Conservation (phyloP, 2,113 vertebrate species). For the Nothobranchius furzeri region DNA sequence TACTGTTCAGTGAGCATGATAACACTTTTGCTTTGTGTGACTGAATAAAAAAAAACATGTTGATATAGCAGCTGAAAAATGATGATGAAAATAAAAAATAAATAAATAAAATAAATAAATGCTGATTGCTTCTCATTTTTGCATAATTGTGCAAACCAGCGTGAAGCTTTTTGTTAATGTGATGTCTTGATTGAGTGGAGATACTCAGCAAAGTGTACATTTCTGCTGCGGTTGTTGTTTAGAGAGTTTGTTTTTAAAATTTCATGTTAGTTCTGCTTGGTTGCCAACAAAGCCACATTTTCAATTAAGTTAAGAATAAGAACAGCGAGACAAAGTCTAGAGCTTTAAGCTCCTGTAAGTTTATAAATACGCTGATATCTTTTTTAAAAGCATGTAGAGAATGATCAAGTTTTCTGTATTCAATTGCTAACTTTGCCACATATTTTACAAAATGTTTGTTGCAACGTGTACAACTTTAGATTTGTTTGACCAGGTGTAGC, state of each 20-base stretch:
- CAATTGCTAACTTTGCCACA: too few relatives aligned
- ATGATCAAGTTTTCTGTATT: too few relatives aligned
- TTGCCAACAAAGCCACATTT: constrained; percentile 1
- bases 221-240: neutral
- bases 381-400: too few relatives aligned
- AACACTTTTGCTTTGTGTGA: constrained; percentile 38
- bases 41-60: constrained; percentile 38
- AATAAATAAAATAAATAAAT: neutral
- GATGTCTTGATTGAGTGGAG: constrained; percentile 31
- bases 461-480: too few relatives aligned
- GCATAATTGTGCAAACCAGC: constrained; percentile 30
- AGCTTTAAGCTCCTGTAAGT: neutral
- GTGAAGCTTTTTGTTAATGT: constrained; percentile 12
- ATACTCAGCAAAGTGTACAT: constrained; percentile 12
- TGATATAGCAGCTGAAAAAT: constrained; percentile 35
- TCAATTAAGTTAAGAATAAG: constrained; percentile 9
- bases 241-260: neutral
- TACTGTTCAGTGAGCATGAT: constrained; percentile 56
- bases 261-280: constrained; percentile 15
- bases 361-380: too few relatives aligned
- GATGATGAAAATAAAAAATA: constrained; percentile 34
- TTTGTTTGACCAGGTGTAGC: too few relatives aligned
- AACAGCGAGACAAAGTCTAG: neutral
- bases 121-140: constrained; percentile 40
- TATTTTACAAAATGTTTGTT: too few relatives aligned